Base-by-base conservation (phyloP, 2,797 vertebrate species). In the Syncerus caffer region DNA sequence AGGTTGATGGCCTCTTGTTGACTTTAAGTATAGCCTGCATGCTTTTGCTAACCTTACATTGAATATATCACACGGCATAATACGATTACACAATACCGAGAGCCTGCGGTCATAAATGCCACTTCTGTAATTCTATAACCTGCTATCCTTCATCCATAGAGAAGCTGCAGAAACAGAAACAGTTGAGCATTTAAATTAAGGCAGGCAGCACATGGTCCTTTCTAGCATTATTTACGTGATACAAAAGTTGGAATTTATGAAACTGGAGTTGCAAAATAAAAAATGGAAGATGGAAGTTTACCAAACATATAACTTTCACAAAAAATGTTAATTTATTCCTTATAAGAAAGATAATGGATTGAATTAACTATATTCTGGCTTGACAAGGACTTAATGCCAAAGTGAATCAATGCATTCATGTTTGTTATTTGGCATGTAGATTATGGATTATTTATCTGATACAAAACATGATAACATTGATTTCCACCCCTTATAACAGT, bases 1-100 rank as follows among this genome's bases (percentile, higher is more conserved):
- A 67, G 55, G 23, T 38, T 85, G 74, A 93, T 47, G 50, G 93
- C 79, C 67, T 97, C 83, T 97, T 94, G 11, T 94, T 96, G 53
- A 78, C 83, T 94, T 79, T 96, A 96, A 95, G 88, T 96, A 84
- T 2, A 62, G 53, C 62, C 97, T 95, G 67, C 50, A 19, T 97
- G 29, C 17, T 90, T 84, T 84, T 94, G 96, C 95, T 94, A 93
- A 83, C 17, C n/a, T 85, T 58, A 67, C 55, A 13, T 97, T 97
- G 96, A 93, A 92, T 87, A 67, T 1, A 2, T 96, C 55, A 95
- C 45, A 67, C 47, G 93, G 17, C 14, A 64, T 60, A 90, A 90
- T 89, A 89, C 57, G 76, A 90, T 95, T 96, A 64, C 6, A 55
- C 2, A 86, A 60, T 21, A 31, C 55, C 84, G 85, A 85, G 80